These are phyloP conservation scores for Pedicia rivosa DNA, from an alignment of 2,888 invertebrate species.

Conservation along the genomic window DNA sequence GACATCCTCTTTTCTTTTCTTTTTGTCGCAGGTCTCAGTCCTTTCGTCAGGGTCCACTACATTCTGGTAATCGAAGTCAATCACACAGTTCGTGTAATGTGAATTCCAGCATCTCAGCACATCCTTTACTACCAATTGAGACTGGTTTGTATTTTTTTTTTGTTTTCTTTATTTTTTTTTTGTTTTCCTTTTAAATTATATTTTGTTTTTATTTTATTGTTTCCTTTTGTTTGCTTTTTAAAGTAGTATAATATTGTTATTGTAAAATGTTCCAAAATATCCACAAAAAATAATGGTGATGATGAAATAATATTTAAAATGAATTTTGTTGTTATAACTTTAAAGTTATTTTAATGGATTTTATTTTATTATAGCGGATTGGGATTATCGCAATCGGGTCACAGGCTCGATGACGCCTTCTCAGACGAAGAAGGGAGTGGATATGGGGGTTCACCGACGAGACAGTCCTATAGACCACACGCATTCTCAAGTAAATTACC, in stretches of 20 bases:
- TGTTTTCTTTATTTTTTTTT: constrained; percentile 16
- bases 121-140: constrained; percentile 85
- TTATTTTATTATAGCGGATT: constrained; percentile 25
- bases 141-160: constrained; percentile 39
- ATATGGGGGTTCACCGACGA: constrained; percentile 32
- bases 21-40: constrained; percentile 71
- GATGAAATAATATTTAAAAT: constrained; percentile 9
- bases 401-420: constrained; percentile 45
- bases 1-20: constrained; percentile 11
- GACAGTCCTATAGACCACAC: constrained; percentile 33
- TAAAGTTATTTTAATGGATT: constrained; percentile 11
- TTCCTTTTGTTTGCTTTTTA: constrained; percentile 13
- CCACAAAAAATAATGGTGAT: constrained; percentile 6
- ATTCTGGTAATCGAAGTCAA: constrained; percentile 34
- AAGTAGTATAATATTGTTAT: too few relatives aligned
- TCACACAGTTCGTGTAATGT: constrained; percentile 47
- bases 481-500: constrained; percentile 36
- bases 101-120: constrained; percentile 83
- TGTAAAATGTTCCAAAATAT: too few relatives aligned
- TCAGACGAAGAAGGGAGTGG: constrained; percentile 72
- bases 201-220: constrained; percentile 17
- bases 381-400: constrained; percentile 29
- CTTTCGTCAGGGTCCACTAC: constrained; percentile 58
- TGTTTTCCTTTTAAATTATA: constrained; percentile 14
- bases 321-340: constrained; percentile 13